Evolutionary conservation across 2,113 vertebrate genomes (phyloP).

Genomic region (Ictalurus punctatus): DNA sequence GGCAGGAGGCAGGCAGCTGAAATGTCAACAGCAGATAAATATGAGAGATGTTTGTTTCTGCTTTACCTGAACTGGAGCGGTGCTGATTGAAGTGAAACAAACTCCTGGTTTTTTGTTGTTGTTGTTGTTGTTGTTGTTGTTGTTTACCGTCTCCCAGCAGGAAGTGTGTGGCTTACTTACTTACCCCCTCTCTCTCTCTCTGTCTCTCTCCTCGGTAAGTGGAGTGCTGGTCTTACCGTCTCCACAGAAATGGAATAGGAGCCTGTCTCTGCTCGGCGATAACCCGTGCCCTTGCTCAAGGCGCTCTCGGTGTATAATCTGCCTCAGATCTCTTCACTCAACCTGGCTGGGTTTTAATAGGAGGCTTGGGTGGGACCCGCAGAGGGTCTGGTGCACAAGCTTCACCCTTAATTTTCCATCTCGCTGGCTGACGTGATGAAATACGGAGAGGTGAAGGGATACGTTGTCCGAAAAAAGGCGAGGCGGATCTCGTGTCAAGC

Average conservation of each 20-base stretch:
- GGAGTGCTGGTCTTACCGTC: constrained; percentile 40
- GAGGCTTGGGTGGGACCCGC: constrained; percentile 37
- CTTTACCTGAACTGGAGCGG: constrained; percentile 39
- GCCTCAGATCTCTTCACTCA: constrained; percentile 41
- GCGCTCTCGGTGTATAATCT: constrained; percentile 42
- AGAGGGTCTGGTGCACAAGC: constrained; percentile 28
- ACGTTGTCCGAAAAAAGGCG: not conserved
- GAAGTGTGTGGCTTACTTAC: not conserved
- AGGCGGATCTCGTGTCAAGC: not conserved
- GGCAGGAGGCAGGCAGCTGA: constrained; percentile 20
- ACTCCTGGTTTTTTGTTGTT: constrained; percentile 23
- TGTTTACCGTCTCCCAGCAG: constrained; percentile 47
- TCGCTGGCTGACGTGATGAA: not conserved
- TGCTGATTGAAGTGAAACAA: constrained; percentile 49
- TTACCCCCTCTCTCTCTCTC: not conserved
- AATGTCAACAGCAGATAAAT: constrained; percentile 54
- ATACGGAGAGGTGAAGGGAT: not conserved
- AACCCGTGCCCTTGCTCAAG: constrained; percentile 47
- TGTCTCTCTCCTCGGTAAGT: not conserved
- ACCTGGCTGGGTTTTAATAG: constrained; percentile 40
- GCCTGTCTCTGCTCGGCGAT: constrained; percentile 33
- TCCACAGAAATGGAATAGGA: constrained; percentile 32
- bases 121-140: constrained; percentile 25
- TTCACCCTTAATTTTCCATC: not conserved
- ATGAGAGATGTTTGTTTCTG: constrained; percentile 41